A percentile compares a stretch with the other conserved stretches of the same genome.
These are phyloP conservation scores for Hemithea aestivaria DNA, from an alignment of 2,888 invertebrate genomes.

Conservation along the genomic window DNA sequence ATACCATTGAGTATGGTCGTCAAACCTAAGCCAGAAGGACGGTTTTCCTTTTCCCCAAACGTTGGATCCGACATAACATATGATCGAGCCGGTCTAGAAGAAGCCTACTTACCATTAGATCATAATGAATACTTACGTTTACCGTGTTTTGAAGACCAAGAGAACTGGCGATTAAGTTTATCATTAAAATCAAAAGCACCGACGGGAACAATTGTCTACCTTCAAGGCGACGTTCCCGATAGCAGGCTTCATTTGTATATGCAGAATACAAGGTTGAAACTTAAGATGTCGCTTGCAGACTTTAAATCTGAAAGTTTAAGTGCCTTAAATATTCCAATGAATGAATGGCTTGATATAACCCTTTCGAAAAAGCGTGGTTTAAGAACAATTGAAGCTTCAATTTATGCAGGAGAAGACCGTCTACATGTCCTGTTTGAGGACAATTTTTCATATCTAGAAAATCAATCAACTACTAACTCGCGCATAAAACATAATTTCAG, in stretches of 20 bases:
- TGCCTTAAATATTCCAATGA: conserved; percentile 48
- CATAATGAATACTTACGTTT: conserved; percentile 57
- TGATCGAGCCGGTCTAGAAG: conserved; percentile 54
- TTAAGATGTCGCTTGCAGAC: conserved; percentile 47
- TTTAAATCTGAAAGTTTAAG: conserved; percentile 54
- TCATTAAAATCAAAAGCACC: conserved; percentile 57
- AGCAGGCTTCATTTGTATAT: conserved; percentile 55
- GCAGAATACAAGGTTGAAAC: conserved; percentile 59
- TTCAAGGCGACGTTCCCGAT: conserved; percentile 38
- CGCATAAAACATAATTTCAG: no score
- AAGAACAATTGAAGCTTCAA: conserved; percentile 57
- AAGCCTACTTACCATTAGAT: conserved; percentile 53
- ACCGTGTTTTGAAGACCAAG: conserved; percentile 55
- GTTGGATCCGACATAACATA: conserved; percentile 59
- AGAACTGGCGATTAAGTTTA: conserved; percentile 59
- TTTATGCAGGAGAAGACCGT: conserved; percentile 56
- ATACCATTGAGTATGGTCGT: conserved; percentile 51
- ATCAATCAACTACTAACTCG: no score
- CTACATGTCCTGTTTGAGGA: conserved; percentile 47
- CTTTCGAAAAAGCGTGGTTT: conserved; percentile 50
- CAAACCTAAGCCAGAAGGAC: conserved; percentile 25
- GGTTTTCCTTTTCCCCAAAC: conserved; percentile 43
- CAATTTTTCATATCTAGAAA: background rate
- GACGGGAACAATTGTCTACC: conserved; percentile 55
- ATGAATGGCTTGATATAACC: conserved; percentile 62